Conservation (phyloP, 2,888 invertebrate genomes). For the Xanthia togata region DNA sequence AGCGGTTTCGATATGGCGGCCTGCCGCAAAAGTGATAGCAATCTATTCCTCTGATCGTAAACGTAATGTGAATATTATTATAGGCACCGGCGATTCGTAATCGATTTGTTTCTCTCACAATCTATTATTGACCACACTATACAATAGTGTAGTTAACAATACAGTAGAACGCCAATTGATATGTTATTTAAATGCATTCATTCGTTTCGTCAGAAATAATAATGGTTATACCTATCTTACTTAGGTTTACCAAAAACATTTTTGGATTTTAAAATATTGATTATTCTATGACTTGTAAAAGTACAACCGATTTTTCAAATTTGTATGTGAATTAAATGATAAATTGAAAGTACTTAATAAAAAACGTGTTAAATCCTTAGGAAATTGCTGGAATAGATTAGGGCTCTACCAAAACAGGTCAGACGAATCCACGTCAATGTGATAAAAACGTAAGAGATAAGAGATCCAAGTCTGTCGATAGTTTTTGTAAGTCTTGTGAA, state of each 20-base stretch:
- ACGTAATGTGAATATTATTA: slow-evolving; percentile 41
- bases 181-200: slow-evolving; percentile 8
- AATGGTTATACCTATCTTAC: neutral
- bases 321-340: neutral
- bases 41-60: slow-evolving; percentile 47
- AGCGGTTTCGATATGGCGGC: slow-evolving; percentile 51
- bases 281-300: neutral
- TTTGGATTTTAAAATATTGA: neutral
- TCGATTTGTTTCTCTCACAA: slow-evolving; percentile 36
- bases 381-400: slow-evolving; percentile 32
- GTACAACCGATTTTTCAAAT: neutral
- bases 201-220: neutral
- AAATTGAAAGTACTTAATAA: neutral
- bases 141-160: neutral
- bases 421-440: slow-evolving; percentile 12
- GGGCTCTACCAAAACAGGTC: slow-evolving; percentile 11
- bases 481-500: slow-evolving; percentile 34
- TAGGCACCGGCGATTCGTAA: slow-evolving; percentile 41
- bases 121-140: slow-evolving; percentile 13
- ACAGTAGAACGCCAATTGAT: slow-evolving; percentile 7
- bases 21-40: slow-evolving; percentile 65
- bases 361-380: slow-evolving; percentile 2
- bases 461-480: slow-evolving; percentile 31
- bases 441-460: slow-evolving; percentile 43
- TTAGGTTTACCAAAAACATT: neutral